Evolutionary conservation across 2,113 vertebrate species (phyloP).

Genomic region (Myodes glareolus): DNA sequence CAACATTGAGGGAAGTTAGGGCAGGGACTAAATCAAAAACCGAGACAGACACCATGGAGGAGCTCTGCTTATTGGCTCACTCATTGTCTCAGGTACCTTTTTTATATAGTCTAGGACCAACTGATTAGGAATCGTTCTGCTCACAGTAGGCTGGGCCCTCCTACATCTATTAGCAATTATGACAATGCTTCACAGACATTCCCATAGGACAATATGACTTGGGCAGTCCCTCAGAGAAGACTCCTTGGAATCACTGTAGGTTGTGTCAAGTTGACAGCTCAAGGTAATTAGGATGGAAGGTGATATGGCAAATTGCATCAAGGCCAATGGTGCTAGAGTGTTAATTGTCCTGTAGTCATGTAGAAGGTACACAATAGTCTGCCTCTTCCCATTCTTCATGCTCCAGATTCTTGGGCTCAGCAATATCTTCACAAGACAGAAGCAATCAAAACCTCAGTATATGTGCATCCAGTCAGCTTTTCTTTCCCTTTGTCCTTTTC

Average conservation of each 20-base stretch:
- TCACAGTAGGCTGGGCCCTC: too few relatives aligned
- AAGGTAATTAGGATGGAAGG: background rate
- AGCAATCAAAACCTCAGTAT: background rate
- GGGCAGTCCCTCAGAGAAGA: background rate
- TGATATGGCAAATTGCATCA: background rate
- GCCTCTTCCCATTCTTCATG: background rate
- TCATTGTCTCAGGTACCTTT: background rate
- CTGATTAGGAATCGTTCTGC: background rate
- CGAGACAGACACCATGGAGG: background rate
- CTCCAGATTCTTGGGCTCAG: too few relatives aligned
- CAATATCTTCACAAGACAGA: background rate
- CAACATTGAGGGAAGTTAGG: background rate
- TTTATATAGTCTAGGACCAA: too few relatives aligned
- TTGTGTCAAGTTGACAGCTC: background rate
- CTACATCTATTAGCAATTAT: background rate
- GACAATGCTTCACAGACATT: background rate
- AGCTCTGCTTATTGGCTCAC: background rate
- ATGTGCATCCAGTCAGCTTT: background rate
- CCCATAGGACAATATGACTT: background rate
- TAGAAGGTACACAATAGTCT: background rate
- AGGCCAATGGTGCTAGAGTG: background rate
- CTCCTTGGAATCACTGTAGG: background rate
- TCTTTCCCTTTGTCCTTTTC: background rate
- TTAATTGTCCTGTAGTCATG: background rate
- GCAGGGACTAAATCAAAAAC: background rate